Evolutionary conservation across 2,113 vertebrate genomes (phyloP).

Genomic region (Pseudorectes ferrugineus): DNA sequence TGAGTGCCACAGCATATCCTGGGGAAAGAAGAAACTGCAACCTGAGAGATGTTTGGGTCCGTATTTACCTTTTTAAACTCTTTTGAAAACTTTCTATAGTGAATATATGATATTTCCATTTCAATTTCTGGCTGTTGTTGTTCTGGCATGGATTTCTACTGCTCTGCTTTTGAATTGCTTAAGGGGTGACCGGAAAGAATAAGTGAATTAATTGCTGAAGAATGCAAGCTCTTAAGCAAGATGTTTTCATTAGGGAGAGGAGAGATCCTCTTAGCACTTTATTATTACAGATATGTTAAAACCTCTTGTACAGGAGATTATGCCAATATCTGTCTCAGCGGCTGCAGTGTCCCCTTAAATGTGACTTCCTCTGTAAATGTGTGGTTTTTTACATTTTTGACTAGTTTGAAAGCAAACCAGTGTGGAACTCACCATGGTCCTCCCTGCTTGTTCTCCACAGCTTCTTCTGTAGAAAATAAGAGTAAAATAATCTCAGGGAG

Average conservation of each 20-base stretch:
- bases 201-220: not conserved
- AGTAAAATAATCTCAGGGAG: not conserved
- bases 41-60: not conserved
- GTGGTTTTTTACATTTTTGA: too few species aligned
- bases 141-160: not conserved
- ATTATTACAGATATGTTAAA: not conserved
- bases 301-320: not conserved
- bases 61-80: not conserved
- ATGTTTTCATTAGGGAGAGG: not conserved
- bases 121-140: not conserved
- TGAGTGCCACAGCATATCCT: rapidly evolving
- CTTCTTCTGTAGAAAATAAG: not conserved
- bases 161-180: not conserved
- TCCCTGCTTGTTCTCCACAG: not conserved
- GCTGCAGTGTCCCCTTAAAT: not conserved
- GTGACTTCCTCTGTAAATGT: not conserved
- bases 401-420: not conserved
- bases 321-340: not conserved
- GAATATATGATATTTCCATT: not conserved
- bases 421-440: not conserved
- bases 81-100: not conserved
- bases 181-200: not conserved
- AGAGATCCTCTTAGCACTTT: not conserved
- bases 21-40: not conserved
- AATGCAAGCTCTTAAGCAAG: not conserved